Evolutionary conservation across 2,113 vertebrate genomes (phyloP), one percentile per base, ranked within the genome.

Genomic region (Antechinus flavipes): DNA sequence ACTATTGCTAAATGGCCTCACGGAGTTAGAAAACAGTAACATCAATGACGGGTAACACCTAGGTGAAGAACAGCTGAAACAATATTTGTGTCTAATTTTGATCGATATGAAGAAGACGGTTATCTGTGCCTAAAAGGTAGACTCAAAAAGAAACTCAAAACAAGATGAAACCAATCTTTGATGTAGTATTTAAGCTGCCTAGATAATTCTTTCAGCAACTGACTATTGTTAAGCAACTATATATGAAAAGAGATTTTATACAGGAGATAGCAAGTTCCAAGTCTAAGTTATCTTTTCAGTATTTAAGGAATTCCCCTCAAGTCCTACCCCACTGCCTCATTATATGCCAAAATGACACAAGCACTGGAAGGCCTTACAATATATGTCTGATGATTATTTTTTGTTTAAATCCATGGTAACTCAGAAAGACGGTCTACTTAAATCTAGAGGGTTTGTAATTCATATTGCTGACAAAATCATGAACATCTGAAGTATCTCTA

Each of bases 121-220:
- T 76, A 84, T 56, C 0, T 90, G 42, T 46, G 58, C 50, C 94
- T 91, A 54, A 90, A 93, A 94, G 22, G 46, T 4, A 76, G 68
- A 30, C 93, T 93, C 89, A 49, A 89, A 95, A 93, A 91, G n/a
- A 56, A 92, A 95, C 16, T 84, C 56, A 90, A 47, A 47, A 53
- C 54, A 93, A 3, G 26, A 84, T 95, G 46, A 95, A 53, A 49
- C 54, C 58, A 0, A 50, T 30, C 42, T 89, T 54, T 42, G 54
- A 27, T 68, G 68, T 93, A n/a, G 76, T 93, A 84, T 8, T 24
- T 24, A 76, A 55, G 46, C 56, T 56, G 16, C 47, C 47, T 61
- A 30, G 58, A 46, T 89, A 54, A 91, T 55, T 42, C n/a, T 84
- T 84, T 84, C n/a, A 84, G 16, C 55, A 90, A 55, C 23, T n/a